phyloP scores from a whole-genome alignment of 1,140 invertebrate species.

The Temnothorax nylanderi region DNA sequence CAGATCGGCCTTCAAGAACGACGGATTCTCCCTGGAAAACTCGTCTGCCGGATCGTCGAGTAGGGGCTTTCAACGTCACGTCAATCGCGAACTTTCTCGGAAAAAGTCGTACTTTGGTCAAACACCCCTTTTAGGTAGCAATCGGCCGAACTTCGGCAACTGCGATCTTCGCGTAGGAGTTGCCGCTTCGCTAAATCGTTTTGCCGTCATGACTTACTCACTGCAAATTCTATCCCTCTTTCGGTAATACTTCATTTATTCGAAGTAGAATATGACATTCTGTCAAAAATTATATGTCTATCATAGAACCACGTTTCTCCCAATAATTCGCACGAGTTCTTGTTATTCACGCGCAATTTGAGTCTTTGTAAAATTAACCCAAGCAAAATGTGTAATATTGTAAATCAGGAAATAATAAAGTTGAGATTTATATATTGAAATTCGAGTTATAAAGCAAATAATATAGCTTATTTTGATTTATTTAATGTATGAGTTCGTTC shows the following conservation, averaged over 20 bases:
- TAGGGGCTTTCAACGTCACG: slow-evolving; percentile 59
- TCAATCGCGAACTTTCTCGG: slow-evolving; percentile 62
- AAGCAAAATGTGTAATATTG: neutral
- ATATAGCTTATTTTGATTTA: neutral
- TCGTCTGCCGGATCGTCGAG: slow-evolving; percentile 40
- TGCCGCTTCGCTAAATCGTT: slow-evolving; percentile 58
- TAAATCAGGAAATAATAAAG: neutral
- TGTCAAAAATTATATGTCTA: neutral
- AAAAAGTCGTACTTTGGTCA: slow-evolving; percentile 62
- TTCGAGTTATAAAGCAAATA: neutral
- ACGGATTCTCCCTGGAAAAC: slow-evolving; percentile 40
- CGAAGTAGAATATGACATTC: neutral
- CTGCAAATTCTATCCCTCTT: slow-evolving; percentile 28
- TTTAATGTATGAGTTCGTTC: neutral
- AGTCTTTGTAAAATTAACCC: neutral
- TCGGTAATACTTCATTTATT: neutral
- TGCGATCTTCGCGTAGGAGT: slow-evolving; percentile 46
- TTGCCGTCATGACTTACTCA: slow-evolving; percentile 19
- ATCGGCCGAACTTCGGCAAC: slow-evolving; percentile 52
- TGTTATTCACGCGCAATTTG: neutral
- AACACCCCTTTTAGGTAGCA: slow-evolving; percentile 66
- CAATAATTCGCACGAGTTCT: neutral
- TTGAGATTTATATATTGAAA: neutral
- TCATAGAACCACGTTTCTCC: neutral
- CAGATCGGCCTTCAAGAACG: slow-evolving; percentile 1